phyloP scores from a whole-genome alignment of 2,113 vertebrate species.

The Psilopsiagon aurifrons region DNA sequence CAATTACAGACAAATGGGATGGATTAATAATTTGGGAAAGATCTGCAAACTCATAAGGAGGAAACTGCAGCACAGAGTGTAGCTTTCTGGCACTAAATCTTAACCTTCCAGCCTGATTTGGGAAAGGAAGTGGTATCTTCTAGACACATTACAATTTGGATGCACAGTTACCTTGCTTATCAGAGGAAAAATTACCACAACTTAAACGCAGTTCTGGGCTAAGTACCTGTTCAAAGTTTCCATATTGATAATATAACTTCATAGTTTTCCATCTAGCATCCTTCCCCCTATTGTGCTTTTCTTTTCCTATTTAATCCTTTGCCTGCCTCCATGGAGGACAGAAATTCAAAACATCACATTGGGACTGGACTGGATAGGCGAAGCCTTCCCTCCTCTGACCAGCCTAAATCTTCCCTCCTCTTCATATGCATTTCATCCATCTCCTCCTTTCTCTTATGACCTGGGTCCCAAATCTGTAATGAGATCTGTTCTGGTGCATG shows the following conservation, averaged over 20 bases:
- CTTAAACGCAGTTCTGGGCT: neutral
- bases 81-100: neutral
- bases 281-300: accelerated
- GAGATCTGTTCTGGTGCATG: neutral
- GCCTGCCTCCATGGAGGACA: neutral
- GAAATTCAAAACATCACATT: neutral
- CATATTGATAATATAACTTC: neutral
- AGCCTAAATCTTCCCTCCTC: neutral
- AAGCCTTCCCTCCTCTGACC: neutral
- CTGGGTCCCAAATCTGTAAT: neutral
- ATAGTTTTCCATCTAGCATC: neutral
- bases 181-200: neutral
- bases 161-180: neutral
- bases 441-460: neutral
- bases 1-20: neutral
- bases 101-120: neutral
- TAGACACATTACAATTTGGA: neutral
- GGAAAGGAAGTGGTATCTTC: constrained; percentile 24
- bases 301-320: neutral
- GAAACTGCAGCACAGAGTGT: neutral
- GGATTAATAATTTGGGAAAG: neutral
- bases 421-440: neutral
- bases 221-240: neutral
- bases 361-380: neutral
- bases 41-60: constrained; percentile 23